phyloP scores from a whole-genome alignment of 2,113 vertebrate genomes.

The Engraulis encrasicolus region DNA sequence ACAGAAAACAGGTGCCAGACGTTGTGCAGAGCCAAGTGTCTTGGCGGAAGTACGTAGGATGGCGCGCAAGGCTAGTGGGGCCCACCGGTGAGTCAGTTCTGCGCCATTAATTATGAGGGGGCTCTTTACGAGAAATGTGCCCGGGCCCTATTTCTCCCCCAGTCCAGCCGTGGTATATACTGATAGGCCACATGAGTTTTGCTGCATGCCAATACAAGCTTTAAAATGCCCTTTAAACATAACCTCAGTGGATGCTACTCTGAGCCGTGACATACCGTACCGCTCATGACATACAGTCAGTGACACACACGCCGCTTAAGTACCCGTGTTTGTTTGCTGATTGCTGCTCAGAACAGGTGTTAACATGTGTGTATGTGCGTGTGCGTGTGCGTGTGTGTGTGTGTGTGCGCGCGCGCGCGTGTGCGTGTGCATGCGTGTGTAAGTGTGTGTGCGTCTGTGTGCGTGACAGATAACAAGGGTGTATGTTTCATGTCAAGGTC shows the following conservation, averaged over 20 bases:
- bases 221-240: background rate
- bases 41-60: no score
- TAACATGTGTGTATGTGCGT: background rate
- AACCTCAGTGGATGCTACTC: conserved; percentile 14
- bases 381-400: background rate
- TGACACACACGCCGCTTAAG: background rate
- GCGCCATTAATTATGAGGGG: no score
- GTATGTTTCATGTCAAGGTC: conserved; percentile 30
- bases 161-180: no score
- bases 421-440: background rate
- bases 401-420: background rate
- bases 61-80: no score
- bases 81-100: no score
- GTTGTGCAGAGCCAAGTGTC: no score
- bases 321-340: conserved; percentile 4
- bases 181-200: background rate
- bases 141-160: no score
- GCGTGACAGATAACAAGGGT: background rate
- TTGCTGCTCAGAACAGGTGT: conserved; percentile 28
- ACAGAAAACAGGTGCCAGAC: no score
- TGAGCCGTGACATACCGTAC: background rate
- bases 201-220: background rate
- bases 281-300: background rate
- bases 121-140: no score
- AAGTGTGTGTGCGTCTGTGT: background rate